phyloP scores from a whole-genome alignment of 2,888 invertebrate genomes.

The Uropetala carovei region DNA sequence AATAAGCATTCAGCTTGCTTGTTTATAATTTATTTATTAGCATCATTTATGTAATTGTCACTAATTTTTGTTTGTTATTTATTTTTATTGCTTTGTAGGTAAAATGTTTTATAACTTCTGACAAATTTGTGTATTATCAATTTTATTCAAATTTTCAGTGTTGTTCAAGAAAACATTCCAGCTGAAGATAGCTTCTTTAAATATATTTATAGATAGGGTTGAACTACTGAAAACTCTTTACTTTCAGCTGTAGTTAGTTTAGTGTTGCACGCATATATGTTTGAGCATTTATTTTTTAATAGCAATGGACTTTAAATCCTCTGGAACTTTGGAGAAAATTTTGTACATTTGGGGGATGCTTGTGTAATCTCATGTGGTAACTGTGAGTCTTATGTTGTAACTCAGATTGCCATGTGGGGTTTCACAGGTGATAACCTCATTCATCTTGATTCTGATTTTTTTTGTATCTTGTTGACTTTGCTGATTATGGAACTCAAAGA shows the following conservation, averaged over 20 bases:
- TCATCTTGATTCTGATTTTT: conserved; percentile 11
- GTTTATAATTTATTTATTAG: too few relatives aligned
- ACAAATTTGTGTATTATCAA: too few relatives aligned
- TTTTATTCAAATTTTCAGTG: too few relatives aligned
- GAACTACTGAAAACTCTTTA: background rate
- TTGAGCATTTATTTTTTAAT: background rate
- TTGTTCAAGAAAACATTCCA: too few relatives aligned
- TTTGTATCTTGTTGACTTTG: conserved; percentile 73
- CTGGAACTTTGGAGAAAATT: background rate
- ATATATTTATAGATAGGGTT: background rate
- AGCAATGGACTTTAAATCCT: background rate
- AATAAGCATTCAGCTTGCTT: too few relatives aligned
- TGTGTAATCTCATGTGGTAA: conserved; percentile 99
- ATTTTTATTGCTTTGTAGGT: too few relatives aligned
- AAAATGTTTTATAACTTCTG: too few relatives aligned
- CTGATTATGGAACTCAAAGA: conserved; percentile 69
- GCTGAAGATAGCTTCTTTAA: background rate
- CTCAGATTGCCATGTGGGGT: conserved; percentile 94
- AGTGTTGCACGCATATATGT: background rate
- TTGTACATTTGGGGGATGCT: conserved; percentile 72
- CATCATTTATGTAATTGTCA: too few relatives aligned
- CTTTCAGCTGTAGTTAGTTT: background rate
- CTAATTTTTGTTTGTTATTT: too few relatives aligned
- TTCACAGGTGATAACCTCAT: conserved; percentile 78
- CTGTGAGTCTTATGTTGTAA: conserved; percentile 85